These are phyloP conservation scores for Gymnosoma rotundatum DNA, from an alignment of 2,888 invertebrate genomes.

Conservation along the genomic window DNA sequence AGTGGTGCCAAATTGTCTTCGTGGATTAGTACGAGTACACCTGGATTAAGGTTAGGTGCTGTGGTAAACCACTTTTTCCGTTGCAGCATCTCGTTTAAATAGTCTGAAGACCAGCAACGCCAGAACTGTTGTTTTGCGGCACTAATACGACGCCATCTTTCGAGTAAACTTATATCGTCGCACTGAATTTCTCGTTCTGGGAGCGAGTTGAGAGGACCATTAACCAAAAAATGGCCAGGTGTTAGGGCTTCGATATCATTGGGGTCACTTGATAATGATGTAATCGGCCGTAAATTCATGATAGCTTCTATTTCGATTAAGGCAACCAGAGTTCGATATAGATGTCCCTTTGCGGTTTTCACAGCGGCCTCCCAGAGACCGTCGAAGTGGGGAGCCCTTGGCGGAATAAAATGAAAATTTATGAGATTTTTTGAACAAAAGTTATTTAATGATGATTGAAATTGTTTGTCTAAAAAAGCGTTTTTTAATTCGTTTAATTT, in stretches of 20 bases:
- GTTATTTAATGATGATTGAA: conserved; percentile 18
- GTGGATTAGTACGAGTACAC: conserved; percentile 47
- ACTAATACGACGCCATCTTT: conserved; percentile 11
- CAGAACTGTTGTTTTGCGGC: conserved; percentile 13
- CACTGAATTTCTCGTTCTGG: conserved; percentile 6
- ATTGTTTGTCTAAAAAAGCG: background rate
- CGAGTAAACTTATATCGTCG: conserved; percentile 3
- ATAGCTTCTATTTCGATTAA: conserved; percentile 66
- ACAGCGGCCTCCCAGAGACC: conserved; percentile 28
- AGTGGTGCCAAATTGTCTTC: conserved; percentile 35
- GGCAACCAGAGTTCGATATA: conserved; percentile 6
- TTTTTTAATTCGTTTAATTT: conserved; percentile 11
- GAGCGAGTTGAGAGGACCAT: conserved; percentile 9
- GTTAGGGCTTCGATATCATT: conserved; percentile 62
- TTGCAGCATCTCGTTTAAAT: conserved; percentile 15
- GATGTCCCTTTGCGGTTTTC: conserved; percentile 27
- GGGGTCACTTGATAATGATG: conserved; percentile 52
- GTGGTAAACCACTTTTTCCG: background rate
- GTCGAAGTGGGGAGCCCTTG: conserved; percentile 38
- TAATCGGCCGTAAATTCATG: conserved; percentile 61
- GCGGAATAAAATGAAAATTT: conserved; percentile 39
- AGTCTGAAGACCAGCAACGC: conserved; percentile 7
- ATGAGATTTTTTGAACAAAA: conserved; percentile 14
- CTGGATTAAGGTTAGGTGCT: background rate
- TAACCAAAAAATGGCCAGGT: conserved; percentile 51